These are phyloP conservation scores for Tenrec ecaudatus DNA, from an alignment of 2,113 vertebrate genomes.

Conservation along the genomic window DNA sequence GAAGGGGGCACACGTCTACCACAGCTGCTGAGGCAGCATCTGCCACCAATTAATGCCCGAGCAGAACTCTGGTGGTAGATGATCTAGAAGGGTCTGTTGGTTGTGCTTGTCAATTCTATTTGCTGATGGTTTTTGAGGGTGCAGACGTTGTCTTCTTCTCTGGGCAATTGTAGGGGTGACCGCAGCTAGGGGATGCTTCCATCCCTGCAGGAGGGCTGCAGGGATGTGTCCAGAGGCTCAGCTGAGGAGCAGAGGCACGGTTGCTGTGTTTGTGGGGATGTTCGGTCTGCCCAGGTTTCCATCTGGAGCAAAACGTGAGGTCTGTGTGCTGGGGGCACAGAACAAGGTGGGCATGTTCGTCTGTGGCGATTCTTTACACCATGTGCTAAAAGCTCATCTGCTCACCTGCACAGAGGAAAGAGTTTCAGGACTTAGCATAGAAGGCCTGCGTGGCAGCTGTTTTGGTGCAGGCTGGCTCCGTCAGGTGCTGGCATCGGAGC, in stretches of 20 bases:
- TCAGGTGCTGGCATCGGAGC: not conserved
- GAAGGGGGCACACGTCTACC: not conserved
- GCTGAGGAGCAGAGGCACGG: not conserved
- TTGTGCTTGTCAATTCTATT: not conserved
- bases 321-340: not conserved
- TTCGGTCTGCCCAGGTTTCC: constrained; percentile 32
- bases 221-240: not conserved
- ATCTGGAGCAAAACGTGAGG: constrained; percentile 25
- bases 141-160: not conserved
- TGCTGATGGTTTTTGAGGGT: constrained; percentile 49
- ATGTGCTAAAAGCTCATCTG: not conserved
- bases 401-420: not conserved
- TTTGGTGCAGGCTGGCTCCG: not conserved
- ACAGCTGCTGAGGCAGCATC: not conserved
- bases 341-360: not conserved
- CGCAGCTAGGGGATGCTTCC: not conserved
- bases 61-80: not conserved
- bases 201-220: not conserved
- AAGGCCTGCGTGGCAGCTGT: not conserved
- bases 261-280: not conserved
- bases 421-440: not conserved
- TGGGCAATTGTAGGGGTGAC: not conserved
- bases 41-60: not conserved
- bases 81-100: not conserved
- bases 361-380: not conserved